Evolutionary conservation across 2,888 invertebrate genomes (phyloP).

Genomic region (Caenorhabditis virilis): DNA sequence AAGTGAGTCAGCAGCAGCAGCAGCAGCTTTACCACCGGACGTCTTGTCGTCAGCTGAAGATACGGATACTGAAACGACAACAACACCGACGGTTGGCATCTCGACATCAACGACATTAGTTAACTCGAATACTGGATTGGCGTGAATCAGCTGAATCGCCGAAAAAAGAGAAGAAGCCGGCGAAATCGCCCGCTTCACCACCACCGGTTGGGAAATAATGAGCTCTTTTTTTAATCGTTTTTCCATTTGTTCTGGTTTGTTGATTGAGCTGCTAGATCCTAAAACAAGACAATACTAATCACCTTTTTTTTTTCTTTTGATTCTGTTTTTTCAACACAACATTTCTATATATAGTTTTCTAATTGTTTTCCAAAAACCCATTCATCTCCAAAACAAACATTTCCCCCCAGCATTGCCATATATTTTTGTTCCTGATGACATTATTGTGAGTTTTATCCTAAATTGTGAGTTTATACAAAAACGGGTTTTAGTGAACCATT

Average conservation of each 20-base stretch:
- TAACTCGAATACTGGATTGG: not conserved
- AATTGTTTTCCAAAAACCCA: not conserved
- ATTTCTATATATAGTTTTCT: not conserved
- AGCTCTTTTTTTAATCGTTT: constrained; percentile 9
- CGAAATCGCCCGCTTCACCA: constrained; percentile 49
- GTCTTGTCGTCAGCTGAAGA: constrained; percentile 34
- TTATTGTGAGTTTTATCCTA: too few species aligned
- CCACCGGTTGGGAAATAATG: constrained; percentile 49
- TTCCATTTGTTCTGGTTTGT: too few species aligned
- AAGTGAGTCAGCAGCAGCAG: too few species aligned
- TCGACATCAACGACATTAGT: constrained; percentile 17
- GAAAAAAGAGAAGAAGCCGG: constrained; percentile 48
- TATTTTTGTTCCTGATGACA: too few species aligned
- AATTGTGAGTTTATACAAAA: too few species aligned
- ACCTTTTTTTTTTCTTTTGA: not conserved
- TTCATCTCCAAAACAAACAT: constrained; percentile 1
- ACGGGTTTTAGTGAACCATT: too few species aligned
- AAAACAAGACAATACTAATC: constrained; percentile 1
- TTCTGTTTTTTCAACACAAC: not conserved
- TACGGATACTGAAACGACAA: constrained; percentile 17
- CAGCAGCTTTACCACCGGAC: constrained; percentile 11
- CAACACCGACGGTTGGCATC: constrained; percentile 28
- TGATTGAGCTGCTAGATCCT: too few species aligned
- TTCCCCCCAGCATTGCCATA: too few species aligned
- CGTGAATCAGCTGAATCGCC: constrained; percentile 40